phyloP scores from a whole-genome alignment of 2,888 invertebrate species.

The Agrochola circellaris region DNA sequence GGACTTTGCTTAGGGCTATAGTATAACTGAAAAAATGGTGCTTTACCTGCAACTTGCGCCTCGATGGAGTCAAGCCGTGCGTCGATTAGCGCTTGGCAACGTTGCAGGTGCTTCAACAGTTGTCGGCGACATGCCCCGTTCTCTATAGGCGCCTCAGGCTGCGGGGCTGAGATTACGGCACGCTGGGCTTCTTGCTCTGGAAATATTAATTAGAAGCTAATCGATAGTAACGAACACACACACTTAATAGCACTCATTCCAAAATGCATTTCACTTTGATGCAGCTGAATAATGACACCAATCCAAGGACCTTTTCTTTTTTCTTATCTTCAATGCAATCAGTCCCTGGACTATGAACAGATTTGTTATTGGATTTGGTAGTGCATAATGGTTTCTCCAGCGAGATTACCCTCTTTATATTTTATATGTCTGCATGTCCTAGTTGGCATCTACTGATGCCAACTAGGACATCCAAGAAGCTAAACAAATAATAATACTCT shows the following conservation, averaged over 20 bases:
- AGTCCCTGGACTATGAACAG: background rate
- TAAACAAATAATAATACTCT: background rate
- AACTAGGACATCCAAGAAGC: background rate
- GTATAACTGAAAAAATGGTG: background rate
- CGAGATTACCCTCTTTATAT: background rate
- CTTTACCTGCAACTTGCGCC: constrained; percentile 93
- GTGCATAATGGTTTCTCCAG: background rate
- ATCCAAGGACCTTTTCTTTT: background rate
- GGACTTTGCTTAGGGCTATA: background rate
- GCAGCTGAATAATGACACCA: background rate
- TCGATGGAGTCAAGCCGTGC: constrained; percentile 94
- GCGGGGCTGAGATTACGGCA: constrained; percentile 88
- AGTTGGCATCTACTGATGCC: background rate
- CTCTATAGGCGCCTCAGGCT: constrained; percentile 96
- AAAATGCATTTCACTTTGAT: background rate
- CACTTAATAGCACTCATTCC: background rate
- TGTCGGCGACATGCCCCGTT: constrained; percentile 94
- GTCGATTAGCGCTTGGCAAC: constrained; percentile 93
- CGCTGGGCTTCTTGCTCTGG: constrained; percentile 66
- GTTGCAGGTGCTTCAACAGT: constrained; percentile 94
- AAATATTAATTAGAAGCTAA: background rate
- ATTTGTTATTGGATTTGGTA: background rate
- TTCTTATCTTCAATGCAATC: background rate
- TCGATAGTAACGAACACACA: background rate
- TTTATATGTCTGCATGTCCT: background rate